Percentiles rank a stretch among this genome's conserved stretches.
Evolutionary conservation across 2,888 invertebrate species (phyloP).

Genomic region (Hydraecia micacea): DNA sequence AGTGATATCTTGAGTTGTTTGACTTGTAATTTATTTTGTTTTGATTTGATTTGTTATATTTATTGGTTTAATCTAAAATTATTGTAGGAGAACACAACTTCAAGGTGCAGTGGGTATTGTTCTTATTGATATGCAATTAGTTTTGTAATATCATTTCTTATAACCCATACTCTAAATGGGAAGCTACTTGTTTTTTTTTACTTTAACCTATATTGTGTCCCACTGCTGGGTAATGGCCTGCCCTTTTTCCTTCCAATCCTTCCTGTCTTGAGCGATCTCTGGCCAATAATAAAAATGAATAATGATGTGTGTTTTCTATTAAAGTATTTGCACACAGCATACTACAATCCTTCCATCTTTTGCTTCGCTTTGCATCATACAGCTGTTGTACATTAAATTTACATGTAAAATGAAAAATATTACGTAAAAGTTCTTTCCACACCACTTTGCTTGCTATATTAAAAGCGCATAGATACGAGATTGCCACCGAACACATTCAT

Average conservation of each 20-base stretch:
- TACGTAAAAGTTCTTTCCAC: conserved; percentile 44
- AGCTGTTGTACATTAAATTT: background rate
- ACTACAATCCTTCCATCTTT: background rate
- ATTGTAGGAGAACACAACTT: conserved; percentile 5
- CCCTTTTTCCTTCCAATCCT: background rate
- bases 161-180: background rate
- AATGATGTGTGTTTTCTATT: background rate
- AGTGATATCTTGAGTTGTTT: conserved; percentile 42
- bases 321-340: background rate
- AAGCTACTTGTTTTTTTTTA: background rate
- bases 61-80: conserved; percentile 5
- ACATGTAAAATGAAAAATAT: conserved; percentile 5
- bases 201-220: background rate
- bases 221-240: background rate
- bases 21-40: conserved; percentile 25
- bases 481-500: conserved; percentile 55
- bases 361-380: background rate
- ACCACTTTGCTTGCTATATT: conserved; percentile 13
- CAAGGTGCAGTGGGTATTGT: conserved; percentile 6
- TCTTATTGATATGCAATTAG: background rate
- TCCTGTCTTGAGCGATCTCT: background rate
- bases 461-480: conserved; percentile 46
- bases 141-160: background rate
- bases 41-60: conserved; percentile 30
- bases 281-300: background rate